Evolutionary conservation across 2,113 vertebrate species (phyloP), one percentile per base, ranked within the genome.

Genomic region (Psephotus haematonotus): DNA sequence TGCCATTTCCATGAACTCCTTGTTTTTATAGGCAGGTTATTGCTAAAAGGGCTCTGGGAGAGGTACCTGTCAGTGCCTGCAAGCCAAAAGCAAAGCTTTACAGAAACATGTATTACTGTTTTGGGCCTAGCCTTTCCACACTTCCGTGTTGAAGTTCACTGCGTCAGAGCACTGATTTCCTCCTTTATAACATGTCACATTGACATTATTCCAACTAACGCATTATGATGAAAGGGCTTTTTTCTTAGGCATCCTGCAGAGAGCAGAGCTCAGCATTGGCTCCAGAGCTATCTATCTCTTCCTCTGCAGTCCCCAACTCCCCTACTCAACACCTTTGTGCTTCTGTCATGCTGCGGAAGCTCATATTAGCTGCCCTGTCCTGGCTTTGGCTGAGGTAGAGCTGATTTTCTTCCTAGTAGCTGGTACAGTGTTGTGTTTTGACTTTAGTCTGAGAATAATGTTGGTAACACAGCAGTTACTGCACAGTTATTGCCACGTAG

Each of bases 321-420:
- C 39, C 44, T 81, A 5, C 64, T 77, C 47, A 60, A 22, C 74
- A 64, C 27, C 24, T 33, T 55, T 41, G 41, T 53, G 50, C 41
- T 92, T n/a, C 37, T 46, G 8, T 19, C 3, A 2, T 2, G 6
- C 44, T 60, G 14, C 22, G 24, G n/a, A 79, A 55, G 52, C 35
- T 68, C 13, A 2, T 63, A 28, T 94, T 69, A 97, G 82, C 93
- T 91, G 86, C 87, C 92, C 91, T 79, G 33, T 35, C 57, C 57
- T 59, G 57, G 33, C 57, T 59, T 35, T 35, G 57, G 4, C 33
- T 59, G 22, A 10, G 13, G 35, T 59, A 35, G 57, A 35, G 33
- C 33, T 35, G 10, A n/a, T 35, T 35, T 59, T 59, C 57, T 59
- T 35, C 57, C 33, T 59, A 59, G 13, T 59, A 35, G 13, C 57